Conservation (phyloP, 37 sponge, comb jelly and placozoan species). For the Bolinopsis microptera region DNA sequence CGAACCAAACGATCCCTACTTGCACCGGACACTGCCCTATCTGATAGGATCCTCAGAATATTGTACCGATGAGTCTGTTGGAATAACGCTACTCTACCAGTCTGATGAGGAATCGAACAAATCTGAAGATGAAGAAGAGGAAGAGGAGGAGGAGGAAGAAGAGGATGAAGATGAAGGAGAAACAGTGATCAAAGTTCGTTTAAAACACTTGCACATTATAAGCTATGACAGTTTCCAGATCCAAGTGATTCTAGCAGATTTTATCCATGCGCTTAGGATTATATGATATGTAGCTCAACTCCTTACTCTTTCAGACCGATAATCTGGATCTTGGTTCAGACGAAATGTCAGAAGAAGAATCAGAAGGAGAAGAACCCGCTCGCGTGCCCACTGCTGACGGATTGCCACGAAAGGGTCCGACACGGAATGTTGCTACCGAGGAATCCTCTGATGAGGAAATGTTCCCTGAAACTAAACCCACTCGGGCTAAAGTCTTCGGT, state of each 20-base stretch:
- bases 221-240: no score
- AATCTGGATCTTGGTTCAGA: background rate
- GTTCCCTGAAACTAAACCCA: background rate
- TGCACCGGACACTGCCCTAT: background rate
- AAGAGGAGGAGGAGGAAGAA: background rate
- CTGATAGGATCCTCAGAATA: constrained; percentile 33
- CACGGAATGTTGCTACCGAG: background rate
- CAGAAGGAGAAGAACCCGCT: background rate
- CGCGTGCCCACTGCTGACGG: background rate
- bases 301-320: background rate
- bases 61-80: constrained; percentile 50
- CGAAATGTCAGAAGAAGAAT: background rate
- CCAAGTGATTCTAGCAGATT: no score
- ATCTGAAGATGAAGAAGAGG: constrained; percentile 37
- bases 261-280: no score
- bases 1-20: background rate
- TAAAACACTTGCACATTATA: no score
- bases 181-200: background rate
- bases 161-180: background rate
- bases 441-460: background rate
- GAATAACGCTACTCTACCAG: constrained; percentile 1
- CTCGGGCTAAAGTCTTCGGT: background rate
- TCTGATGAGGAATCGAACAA: constrained; percentile 22
- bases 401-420: background rate
- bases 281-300: no score